phyloP scores from a whole-genome alignment of 2,888 invertebrate genomes.

The Melinaea marsaeus region DNA sequence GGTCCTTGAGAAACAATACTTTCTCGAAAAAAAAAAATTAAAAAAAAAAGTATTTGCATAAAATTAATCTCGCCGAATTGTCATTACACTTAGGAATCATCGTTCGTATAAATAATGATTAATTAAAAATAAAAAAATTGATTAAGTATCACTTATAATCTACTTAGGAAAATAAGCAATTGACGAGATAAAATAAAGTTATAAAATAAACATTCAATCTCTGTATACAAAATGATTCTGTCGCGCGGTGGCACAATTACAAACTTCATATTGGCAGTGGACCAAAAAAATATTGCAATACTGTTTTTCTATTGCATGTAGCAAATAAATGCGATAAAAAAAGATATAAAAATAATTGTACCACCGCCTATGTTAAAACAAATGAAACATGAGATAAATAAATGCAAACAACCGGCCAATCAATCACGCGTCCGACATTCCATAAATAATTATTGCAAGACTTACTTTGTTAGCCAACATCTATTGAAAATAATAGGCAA shows the following conservation, averaged over 20 bases:
- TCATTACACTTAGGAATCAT: slow-evolving; percentile 12
- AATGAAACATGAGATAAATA: slow-evolving; percentile 47
- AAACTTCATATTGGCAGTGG: slow-evolving; percentile 22
- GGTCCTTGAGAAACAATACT: background rate
- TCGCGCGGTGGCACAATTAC: slow-evolving; percentile 21
- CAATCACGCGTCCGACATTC: slow-evolving; percentile 49
- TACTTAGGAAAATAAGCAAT: slow-evolving; percentile 9
- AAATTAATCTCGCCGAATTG: slow-evolving; percentile 18
- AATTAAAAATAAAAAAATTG: background rate
- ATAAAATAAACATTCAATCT: slow-evolving; percentile 14
- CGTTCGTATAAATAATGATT: slow-evolving; percentile 3
- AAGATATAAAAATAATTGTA: slow-evolving; percentile 15
- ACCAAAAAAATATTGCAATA: slow-evolving; percentile 18
- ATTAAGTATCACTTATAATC: background rate
- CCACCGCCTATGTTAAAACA: slow-evolving; percentile 37
- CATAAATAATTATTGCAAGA: slow-evolving; percentile 46
- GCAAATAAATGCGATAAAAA: slow-evolving; percentile 8
- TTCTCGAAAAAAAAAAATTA: background rate
- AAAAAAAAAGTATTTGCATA: slow-evolving; percentile 11
- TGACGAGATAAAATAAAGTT: slow-evolving; percentile 16
- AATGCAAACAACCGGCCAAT: slow-evolving; percentile 60
- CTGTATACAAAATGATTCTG: slow-evolving; percentile 13
- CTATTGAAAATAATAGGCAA: slow-evolving; percentile 14
- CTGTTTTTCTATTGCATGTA: slow-evolving; percentile 10
- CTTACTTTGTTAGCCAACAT: slow-evolving; percentile 24